Percentiles rank a stretch among this genome's conserved stretches.
phyloP scores from a whole-genome alignment of 2,113 vertebrate genomes.

The Sorex araneus region DNA sequence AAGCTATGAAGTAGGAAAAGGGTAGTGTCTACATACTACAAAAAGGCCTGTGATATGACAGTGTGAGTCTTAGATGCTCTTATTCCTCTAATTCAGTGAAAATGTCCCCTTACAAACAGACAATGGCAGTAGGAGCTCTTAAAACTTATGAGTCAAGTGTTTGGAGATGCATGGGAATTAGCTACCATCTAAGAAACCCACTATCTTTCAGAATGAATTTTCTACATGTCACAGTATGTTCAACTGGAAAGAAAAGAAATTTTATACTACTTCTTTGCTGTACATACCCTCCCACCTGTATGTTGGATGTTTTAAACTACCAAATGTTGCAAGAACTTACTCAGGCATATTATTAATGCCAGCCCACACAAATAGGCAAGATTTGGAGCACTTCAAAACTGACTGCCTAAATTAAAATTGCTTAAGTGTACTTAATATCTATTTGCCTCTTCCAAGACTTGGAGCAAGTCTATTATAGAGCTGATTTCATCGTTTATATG shows the following conservation, averaged over 20 bases:
- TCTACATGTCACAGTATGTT: slow-evolving; percentile 70
- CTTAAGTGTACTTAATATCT: slow-evolving; percentile 80
- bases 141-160: slow-evolving; percentile 78
- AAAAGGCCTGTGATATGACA: not conserved
- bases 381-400: slow-evolving; percentile 77
- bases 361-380: slow-evolving; percentile 75
- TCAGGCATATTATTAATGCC: slow-evolving; percentile 77
- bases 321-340: slow-evolving; percentile 72
- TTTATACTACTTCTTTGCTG: slow-evolving; percentile 74
- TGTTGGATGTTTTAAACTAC: slow-evolving; percentile 71
- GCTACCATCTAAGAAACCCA: slow-evolving; percentile 79
- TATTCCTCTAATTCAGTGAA: slow-evolving; percentile 67
- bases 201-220: slow-evolving; percentile 79
- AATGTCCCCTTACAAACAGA: slow-evolving; percentile 54
- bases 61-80: slow-evolving; percentile 53
- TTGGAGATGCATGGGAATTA: slow-evolving; percentile 84
- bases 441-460: slow-evolving; percentile 75
- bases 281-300: slow-evolving; percentile 81
- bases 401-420: slow-evolving; percentile 80
- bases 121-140: slow-evolving; percentile 49
- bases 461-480: slow-evolving; percentile 64
- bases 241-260: slow-evolving; percentile 80
- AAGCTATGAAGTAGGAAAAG: not conserved
- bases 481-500: slow-evolving; percentile 82
- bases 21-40: not conserved